Evolutionary conservation across 2,797 vertebrate species (phyloP).

Genomic region (Rhinoraja longicauda): DNA sequence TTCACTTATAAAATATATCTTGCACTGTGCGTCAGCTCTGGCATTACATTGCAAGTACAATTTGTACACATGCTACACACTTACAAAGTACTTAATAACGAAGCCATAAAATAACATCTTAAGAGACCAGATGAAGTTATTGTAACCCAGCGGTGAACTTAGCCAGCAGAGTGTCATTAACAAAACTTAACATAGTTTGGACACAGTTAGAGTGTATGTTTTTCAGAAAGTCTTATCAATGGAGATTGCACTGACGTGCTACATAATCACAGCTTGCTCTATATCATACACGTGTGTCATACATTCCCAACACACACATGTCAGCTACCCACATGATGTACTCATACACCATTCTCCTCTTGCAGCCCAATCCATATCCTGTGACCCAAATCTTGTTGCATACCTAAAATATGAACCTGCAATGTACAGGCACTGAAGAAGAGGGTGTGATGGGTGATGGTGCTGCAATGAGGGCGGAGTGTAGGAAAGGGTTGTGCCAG

Average conservation of each 20-base stretch:
- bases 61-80: too few relatives aligned
- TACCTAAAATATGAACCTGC: too few relatives aligned
- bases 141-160: too few relatives aligned
- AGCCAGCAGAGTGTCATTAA: too few relatives aligned
- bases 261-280: background rate
- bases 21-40: background rate
- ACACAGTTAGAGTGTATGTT: too few relatives aligned
- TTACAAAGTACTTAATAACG: background rate
- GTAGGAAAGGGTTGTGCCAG: background rate
- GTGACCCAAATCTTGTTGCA: too few relatives aligned
- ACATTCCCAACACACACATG: background rate
- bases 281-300: background rate
- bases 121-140: too few relatives aligned
- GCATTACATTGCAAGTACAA: too few relatives aligned
- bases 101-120: too few relatives aligned
- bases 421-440: background rate
- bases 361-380: background rate
- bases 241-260: too few relatives aligned
- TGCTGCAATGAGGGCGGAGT: background rate
- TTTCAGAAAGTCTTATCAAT: too few relatives aligned
- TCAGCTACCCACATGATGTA: background rate
- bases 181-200: too few relatives aligned
- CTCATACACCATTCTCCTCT: background rate
- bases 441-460: background rate
- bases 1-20: background rate